Evolutionary conservation across 1,140 invertebrate species (phyloP), one percentile per base, ranked within the genome.

Genomic region (Philopotamus ludificatus): DNA sequence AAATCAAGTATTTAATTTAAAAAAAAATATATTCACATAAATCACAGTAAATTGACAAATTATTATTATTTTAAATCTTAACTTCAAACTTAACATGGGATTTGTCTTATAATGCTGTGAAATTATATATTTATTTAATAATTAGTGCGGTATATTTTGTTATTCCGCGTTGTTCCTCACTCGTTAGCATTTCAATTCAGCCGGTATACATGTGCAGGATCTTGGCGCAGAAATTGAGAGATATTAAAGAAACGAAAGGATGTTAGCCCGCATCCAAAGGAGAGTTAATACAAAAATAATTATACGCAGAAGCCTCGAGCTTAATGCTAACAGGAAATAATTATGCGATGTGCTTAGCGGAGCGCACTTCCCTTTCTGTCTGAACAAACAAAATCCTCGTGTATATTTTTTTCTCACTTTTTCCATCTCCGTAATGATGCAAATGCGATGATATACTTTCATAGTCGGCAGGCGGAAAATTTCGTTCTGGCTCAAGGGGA

Each of bases 371-470:
- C 57, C 39, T 28, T 39, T 44, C 15, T 60, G 42, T 47, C 57
- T 60, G 57, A 47, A 39, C 57, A 60, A 60, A 60, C 42, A 60
- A 26, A 60, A 47, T 60, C 57, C 57, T 60, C 26, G 57, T 60
- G 41, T 47, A 47, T 23, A 16, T 21, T 60, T 47, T 21, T 47
- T 47, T 34, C 12, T 7, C 28, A 34, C 28, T 34, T 7, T 12
- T 34, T 34, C 28, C 28, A 34, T 34, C 12, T 34, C 28, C 12
- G 28, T 34, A 34, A 34, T 34, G 28, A 34, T 34, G 28, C 28
- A 34, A 34, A 34, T 12, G 28, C 28, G 28, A 34, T 7, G 28
- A 34, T 34, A 7, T 34, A 7, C 12, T 34, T 34, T 34, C 28
- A 34, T 34, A 34, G 28, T 34, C 28, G 28, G 28, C 4, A 4